Conservation (phyloP, 2,888 invertebrate genomes). For the Pollenia griseotomentosa region DNA sequence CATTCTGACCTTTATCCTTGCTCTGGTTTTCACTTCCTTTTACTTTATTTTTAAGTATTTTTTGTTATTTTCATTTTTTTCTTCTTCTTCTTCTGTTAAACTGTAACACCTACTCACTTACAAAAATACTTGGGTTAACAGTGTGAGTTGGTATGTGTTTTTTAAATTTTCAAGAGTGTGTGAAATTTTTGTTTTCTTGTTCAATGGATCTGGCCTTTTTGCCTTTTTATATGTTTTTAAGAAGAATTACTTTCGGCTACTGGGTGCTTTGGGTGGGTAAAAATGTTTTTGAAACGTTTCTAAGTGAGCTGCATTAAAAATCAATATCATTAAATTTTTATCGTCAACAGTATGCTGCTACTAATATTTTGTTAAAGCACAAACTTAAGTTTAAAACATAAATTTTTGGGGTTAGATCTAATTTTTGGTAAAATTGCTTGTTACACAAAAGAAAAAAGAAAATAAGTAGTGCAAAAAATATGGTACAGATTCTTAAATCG, state of each 20-base stretch:
- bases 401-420: conserved; percentile 5
- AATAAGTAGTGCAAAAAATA: neutral
- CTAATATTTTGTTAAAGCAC: conserved; percentile 16
- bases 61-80: conserved; percentile 3
- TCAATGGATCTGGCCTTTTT: conserved; percentile 14
- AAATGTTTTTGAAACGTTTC: neutral
- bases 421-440: neutral
- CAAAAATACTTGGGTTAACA: neutral
- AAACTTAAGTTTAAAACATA: conserved; percentile 1
- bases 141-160: neutral
- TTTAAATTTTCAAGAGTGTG: conserved; percentile 15
- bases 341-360: conserved; percentile 8
- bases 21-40: conserved; percentile 59
- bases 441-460: neutral
- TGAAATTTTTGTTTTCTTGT: conserved; percentile 48
- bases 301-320: conserved; percentile 55
- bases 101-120: conserved; percentile 3
- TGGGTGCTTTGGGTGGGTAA: neutral
- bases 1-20: conserved; percentile 71
- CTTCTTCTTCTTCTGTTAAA: neutral
- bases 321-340: conserved; percentile 71
- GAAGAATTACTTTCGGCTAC: conserved; percentile 18
- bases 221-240: conserved; percentile 4
- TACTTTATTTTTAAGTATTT: conserved; percentile 14
- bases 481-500: neutral